phyloP scores from a whole-genome alignment of 2,888 invertebrate species.

The Trachelus tabidus region DNA sequence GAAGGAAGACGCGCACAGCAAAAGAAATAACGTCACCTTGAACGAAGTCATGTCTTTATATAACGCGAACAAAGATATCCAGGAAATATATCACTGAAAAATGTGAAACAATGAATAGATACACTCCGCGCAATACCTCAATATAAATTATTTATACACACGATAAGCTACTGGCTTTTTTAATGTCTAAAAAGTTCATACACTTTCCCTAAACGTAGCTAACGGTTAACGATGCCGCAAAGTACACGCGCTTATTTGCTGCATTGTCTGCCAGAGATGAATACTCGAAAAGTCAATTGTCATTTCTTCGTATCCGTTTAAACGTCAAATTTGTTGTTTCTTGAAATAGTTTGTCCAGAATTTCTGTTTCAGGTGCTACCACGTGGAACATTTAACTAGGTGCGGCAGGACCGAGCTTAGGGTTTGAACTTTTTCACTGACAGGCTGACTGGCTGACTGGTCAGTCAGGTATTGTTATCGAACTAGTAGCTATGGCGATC shows the following conservation, averaged over 20 bases:
- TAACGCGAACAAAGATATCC: background rate
- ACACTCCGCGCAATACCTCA: background rate
- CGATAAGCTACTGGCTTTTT: background rate
- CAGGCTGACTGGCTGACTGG: background rate
- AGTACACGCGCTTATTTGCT: background rate
- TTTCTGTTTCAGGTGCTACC: background rate
- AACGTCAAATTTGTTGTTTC: background rate
- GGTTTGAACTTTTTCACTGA: background rate
- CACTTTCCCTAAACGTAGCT: background rate
- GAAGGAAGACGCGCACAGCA: conserved; percentile 23
- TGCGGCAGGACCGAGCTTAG: background rate
- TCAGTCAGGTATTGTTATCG: background rate
- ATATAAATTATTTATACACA: background rate
- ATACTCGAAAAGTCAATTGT: background rate
- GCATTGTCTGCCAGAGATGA: background rate
- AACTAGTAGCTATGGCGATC: conserved; percentile 24
- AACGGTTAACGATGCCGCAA: background rate
- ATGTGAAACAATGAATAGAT: background rate
- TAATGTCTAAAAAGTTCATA: background rate
- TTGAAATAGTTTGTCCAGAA: background rate
- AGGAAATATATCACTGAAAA: background rate
- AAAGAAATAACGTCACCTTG: conserved; percentile 25
- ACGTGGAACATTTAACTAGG: background rate
- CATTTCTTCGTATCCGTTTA: background rate
- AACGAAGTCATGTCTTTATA: conserved; percentile 29